These are phyloP conservation scores for Myripristis jacobus DNA, from an alignment of 2,797 vertebrate species.

Conservation along the genomic window DNA sequence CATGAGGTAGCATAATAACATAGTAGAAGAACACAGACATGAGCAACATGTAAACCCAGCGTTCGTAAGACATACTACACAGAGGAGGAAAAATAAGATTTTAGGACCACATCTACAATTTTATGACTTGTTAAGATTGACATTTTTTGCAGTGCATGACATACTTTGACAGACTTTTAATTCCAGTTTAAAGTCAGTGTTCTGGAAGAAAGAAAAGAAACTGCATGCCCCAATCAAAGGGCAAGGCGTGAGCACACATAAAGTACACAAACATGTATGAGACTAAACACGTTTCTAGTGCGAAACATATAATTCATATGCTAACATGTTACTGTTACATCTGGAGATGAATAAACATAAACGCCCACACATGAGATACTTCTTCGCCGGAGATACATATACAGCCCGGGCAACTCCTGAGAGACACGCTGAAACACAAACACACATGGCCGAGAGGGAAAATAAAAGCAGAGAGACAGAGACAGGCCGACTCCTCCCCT, in stretches of 20 bases:
- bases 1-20: too few species aligned
- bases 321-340: slow-evolving; percentile 25
- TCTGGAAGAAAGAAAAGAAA: not conserved
- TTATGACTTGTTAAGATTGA: not conserved
- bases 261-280: not conserved
- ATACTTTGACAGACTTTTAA: not conserved
- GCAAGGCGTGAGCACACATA: not conserved
- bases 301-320: not conserved
- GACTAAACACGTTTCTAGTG: slow-evolving; percentile 4
- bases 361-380: slow-evolving; percentile 3
- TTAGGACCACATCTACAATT: too few species aligned
- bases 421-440: slow-evolving; percentile 24
- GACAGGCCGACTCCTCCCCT: slow-evolving; percentile 42
- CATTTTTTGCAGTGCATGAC: not conserved
- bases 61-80: too few species aligned
- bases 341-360: slow-evolving; percentile 34
- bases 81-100: too few species aligned
- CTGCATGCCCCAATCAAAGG: not conserved
- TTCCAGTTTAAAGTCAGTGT: not conserved
- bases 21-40: too few species aligned
- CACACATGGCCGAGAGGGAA: slow-evolving; percentile 32
- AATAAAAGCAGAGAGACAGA: slow-evolving; percentile 49
- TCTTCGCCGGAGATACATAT: not conserved
- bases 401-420: slow-evolving; percentile 7
- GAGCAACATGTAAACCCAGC: too few species aligned